Percentiles rank a stretch among this genome's conserved stretches.
Conservation (phyloP, 2,797 vertebrate species). For the Pyrocephalus nanus region DNA sequence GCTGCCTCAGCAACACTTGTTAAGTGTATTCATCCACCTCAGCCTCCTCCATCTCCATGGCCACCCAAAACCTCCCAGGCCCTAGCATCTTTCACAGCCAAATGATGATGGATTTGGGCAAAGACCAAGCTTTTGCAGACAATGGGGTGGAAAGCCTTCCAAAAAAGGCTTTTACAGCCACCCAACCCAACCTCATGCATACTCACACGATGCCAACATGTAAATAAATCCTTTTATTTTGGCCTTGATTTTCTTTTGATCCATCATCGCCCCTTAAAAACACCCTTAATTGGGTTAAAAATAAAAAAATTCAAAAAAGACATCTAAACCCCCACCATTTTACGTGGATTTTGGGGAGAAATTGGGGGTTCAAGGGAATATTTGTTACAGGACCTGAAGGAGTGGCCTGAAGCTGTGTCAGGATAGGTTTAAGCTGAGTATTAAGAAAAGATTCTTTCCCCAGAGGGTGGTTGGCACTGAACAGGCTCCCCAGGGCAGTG, state of each 20-base stretch:
- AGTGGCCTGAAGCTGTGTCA: neutral
- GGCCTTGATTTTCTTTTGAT: neutral
- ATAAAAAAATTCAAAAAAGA: neutral
- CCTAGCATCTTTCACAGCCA: neutral
- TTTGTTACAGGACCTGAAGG: neutral
- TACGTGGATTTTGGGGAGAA: neutral
- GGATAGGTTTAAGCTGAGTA: neutral
- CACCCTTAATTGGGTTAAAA: neutral
- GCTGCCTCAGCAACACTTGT: neutral
- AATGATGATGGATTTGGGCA: neutral
- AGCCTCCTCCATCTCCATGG: neutral
- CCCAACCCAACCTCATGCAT: neutral
- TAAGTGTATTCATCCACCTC: accelerated
- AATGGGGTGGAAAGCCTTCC: neutral
- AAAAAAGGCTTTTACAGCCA: neutral
- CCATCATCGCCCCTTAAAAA: neutral
- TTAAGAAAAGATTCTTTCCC: neutral
- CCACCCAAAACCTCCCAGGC: accelerated
- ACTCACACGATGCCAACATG: neutral
- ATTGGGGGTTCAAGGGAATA: neutral
- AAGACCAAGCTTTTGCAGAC: neutral
- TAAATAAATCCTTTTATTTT: neutral
- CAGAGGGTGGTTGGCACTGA: neutral
- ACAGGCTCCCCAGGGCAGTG: neutral
- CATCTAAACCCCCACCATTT: neutral